Percentiles rank a stretch among this genome's conserved stretches.
These are phyloP conservation scores for Hydractinia echinata DNA, from an alignment of 30 jellyfish, hydroid and myxozoan species.

Conservation along the genomic window DNA sequence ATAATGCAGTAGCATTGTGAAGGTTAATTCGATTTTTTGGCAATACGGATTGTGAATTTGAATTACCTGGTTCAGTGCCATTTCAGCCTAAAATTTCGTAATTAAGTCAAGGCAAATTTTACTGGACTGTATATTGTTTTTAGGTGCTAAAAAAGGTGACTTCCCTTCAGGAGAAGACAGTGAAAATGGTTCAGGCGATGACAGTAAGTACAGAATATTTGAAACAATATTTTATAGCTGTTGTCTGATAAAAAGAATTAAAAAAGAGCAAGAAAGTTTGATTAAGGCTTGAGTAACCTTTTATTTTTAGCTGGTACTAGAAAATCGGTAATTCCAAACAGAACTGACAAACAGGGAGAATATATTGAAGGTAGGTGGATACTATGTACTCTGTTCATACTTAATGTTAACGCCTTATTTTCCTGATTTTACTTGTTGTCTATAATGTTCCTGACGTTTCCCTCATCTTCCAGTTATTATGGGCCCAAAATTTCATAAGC, in stretches of 20 bases:
- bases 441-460: not conserved
- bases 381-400: too few species aligned
- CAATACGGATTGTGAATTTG: not conserved
- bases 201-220: not conserved
- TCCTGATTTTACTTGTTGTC: not conserved
- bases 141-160: slow-evolving; percentile 17
- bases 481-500: too few species aligned
- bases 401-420: not conserved
- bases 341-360: slow-evolving; percentile 20
- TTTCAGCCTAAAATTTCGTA: too few species aligned
- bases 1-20: not conserved
- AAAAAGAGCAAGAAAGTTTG: not conserved
- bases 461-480: too few species aligned
- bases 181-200: slow-evolving; percentile 31
- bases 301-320: slow-evolving; percentile 6
- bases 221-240: too few species aligned
- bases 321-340: slow-evolving; percentile 20
- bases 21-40: not conserved
- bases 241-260: too few species aligned
- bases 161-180: not conserved
- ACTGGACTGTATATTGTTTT: too few species aligned
- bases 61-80: too few species aligned
- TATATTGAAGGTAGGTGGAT: slow-evolving; percentile 3
- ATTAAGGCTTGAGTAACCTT: not conserved
- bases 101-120: too few species aligned